phyloP scores from a whole-genome alignment of 2,888 invertebrate species.

The Dicranocentrus wangi region DNA sequence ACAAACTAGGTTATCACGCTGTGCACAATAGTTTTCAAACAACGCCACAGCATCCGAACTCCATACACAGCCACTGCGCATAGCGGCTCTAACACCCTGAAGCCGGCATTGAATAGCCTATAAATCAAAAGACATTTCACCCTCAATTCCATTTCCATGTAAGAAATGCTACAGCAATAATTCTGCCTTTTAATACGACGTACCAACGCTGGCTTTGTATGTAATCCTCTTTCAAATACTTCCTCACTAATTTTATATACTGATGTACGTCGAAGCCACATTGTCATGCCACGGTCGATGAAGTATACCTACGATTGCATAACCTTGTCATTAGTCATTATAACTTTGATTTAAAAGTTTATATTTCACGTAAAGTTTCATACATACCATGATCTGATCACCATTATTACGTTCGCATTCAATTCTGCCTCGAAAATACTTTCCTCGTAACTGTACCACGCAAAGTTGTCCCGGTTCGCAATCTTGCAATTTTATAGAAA shows the following conservation, averaged over 20 bases:
- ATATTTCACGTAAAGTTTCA: no score
- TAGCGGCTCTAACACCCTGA: slow-evolving; percentile 51
- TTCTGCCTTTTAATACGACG: no score
- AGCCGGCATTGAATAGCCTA: slow-evolving; percentile 68
- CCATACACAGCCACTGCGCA: slow-evolving; percentile 64
- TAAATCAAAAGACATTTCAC: slow-evolving; percentile 9
- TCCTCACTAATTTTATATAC: slow-evolving; percentile 38
- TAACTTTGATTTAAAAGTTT: no score
- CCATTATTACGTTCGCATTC: slow-evolving; percentile 45
- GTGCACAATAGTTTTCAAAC: slow-evolving; percentile 21
- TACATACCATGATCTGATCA: not conserved
- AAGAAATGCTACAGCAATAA: not conserved
- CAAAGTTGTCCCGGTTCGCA: slow-evolving; percentile 54
- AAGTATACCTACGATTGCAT: slow-evolving; percentile 80
- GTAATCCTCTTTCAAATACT: slow-evolving; percentile 11
- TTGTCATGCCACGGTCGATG: slow-evolving; percentile 85
- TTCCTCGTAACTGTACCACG: slow-evolving; percentile 31
- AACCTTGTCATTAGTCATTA: no score
- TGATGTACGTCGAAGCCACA: slow-evolving; percentile 51
- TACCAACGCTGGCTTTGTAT: slow-evolving; percentile 49
- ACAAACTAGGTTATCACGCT: slow-evolving; percentile 11
- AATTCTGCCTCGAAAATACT: slow-evolving; percentile 59
- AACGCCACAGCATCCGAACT: not conserved
- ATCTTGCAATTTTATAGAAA: not conserved
- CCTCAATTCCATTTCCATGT: no score